Conservation (phyloP, 2,888 invertebrate genomes). For the Drosophila dives region DNA sequence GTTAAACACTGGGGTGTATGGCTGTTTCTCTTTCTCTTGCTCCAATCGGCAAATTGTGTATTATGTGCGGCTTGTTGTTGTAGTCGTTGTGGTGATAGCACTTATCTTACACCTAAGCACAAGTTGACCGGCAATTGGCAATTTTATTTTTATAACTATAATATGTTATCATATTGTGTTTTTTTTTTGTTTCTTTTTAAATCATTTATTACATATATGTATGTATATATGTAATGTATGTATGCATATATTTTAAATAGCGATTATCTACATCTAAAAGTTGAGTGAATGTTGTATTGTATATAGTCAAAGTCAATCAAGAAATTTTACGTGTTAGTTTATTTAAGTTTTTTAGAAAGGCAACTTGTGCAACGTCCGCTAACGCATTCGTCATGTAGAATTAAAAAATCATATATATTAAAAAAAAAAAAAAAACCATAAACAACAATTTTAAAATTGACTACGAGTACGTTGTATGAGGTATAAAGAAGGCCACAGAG, state of each 20-base stretch:
- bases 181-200: no score
- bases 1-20: conserved; percentile 53
- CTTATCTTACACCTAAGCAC: conserved; percentile 64
- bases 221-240: conserved; percentile 4
- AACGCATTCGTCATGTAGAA: conserved; percentile 29
- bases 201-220: conserved; percentile 16
- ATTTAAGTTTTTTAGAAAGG: conserved; percentile 45
- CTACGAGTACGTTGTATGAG: conserved; percentile 80
- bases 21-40: conserved; percentile 49
- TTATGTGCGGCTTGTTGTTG: conserved; percentile 54
- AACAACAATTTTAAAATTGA: conserved; percentile 67
- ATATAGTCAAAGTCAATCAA: conserved; percentile 30
- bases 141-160: conserved; percentile 12
- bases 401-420: conserved; percentile 18
- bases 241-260: conserved; percentile 30
- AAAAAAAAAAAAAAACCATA: conserved; percentile 2
- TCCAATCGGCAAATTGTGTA: conserved; percentile 54
- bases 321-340: conserved; percentile 33
- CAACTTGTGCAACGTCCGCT: conserved; percentile 53
- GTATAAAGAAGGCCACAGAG: conserved; percentile 83
- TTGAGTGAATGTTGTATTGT: conserved; percentile 14
- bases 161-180: conserved; percentile 8
- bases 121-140: conserved; percentile 63
- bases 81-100: conserved; percentile 25
- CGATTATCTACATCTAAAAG: conserved; percentile 38